Evolutionary conservation across 2,113 vertebrate genomes (phyloP), one percentile per base, ranked within the genome.

Genomic region (Suricata suricatta): DNA sequence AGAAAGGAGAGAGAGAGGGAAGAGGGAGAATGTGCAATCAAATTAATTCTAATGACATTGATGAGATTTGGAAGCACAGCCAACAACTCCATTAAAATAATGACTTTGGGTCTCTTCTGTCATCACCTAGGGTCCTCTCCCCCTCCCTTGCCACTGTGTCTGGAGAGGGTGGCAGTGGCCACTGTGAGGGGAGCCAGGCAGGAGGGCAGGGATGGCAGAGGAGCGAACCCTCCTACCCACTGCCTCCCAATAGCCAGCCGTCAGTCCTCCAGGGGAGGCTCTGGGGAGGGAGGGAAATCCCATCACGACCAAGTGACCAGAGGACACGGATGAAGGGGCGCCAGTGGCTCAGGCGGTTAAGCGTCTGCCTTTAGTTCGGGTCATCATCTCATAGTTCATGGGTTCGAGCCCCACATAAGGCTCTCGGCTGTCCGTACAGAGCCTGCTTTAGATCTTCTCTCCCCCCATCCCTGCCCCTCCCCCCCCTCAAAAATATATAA

Each of bases 21-120:
- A 71, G 93, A 96, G 90, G 81, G 77, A 95, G 80, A 31, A 29
- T 2, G 14, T 27, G 9, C 19, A 83, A 97, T 96, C 81, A 97
- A 96, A 98, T 97, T 97, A 98, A 98, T 98, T 96, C 96, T 92
- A 96, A 98, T 91, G 96, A 97, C 97, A 98, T 83, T 92, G 97
- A 97, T 96, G 97, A 97, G 96, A 98, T 89, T 41, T 95, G 97
- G 98, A 98, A 97, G 88, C 2, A 76, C 64, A 38, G 91, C 98
- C 97, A 98, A 98, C 44, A 96, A 84, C 94, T 97, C 98, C 94
- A 80, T 93, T 93, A 90, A 84, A 96, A 94, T 98, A 95, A 97
- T 96, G 92, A 17, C 44, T 96, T 93, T 52, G 92, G 91, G 95
- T 47, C 69, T 81, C 44, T 52, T 80, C 95, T 31, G 16, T 41